phyloP scores from a whole-genome alignment of 2,113 vertebrate species.

The Tetrax tetrax region DNA sequence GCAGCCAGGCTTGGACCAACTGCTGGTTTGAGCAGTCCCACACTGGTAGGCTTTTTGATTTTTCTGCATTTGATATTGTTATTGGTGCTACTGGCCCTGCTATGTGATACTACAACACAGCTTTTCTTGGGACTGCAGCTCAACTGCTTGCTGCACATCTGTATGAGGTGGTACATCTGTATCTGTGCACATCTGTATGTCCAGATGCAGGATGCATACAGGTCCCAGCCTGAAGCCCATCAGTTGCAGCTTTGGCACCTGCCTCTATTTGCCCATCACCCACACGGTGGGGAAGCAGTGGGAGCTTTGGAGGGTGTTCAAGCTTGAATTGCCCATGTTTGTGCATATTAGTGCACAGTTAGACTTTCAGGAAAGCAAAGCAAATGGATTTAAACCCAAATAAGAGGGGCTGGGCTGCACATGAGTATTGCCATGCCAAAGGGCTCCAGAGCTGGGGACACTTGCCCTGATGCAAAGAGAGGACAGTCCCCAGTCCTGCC shows the following conservation, averaged over 20 bases:
- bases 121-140: neutral
- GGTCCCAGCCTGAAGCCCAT: neutral
- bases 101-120: neutral
- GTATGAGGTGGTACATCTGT: neutral
- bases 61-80: neutral
- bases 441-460: neutral
- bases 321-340: neutral
- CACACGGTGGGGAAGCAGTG: rapidly evolving
- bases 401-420: neutral
- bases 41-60: neutral
- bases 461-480: neutral
- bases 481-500: neutral
- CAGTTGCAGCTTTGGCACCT: neutral
- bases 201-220: rapidly evolving
- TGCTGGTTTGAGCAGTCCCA: neutral
- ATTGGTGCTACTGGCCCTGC: neutral
- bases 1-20: neutral
- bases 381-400: neutral
- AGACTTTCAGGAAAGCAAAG: neutral
- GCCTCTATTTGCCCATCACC: rapidly evolving
- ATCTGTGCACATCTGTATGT: rapidly evolving
- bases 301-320: neutral
- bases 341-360: neutral
- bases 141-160: neutral
- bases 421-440: rapidly evolving